Evolutionary conservation across 2,888 invertebrate genomes (phyloP).

Genomic region (Apodemia mormo): DNA sequence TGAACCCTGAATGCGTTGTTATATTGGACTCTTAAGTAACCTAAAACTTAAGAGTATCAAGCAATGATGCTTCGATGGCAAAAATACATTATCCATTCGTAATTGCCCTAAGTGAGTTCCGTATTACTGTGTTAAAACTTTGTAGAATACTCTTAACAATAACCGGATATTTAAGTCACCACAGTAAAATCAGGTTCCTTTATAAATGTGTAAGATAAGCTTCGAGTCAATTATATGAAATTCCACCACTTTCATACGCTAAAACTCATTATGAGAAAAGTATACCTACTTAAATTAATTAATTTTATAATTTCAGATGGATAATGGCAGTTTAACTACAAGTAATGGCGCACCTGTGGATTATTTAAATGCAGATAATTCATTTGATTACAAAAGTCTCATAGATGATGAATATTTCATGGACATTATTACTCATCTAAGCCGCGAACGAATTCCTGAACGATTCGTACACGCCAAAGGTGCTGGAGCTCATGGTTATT

Average conservation of each 20-base stretch:
- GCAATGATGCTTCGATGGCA: too few species aligned
- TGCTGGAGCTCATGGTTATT: constrained; percentile 93
- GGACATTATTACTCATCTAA: constrained; percentile 92
- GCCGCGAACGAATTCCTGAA: constrained; percentile 96
- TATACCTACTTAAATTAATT: neutral
- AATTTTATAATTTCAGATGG: neutral
- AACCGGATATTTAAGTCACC: too few species aligned
- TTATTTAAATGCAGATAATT: neutral
- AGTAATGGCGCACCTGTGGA: neutral
- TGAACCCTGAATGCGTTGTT: too few species aligned
- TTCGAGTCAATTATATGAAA: too few species aligned
- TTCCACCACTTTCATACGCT: neutral
- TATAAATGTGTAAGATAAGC: too few species aligned
- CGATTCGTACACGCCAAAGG: constrained; percentile 98
- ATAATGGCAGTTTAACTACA: neutral
- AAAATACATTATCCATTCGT: too few species aligned
- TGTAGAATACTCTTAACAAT: too few species aligned
- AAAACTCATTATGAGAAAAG: neutral
- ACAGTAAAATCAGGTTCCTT: too few species aligned
- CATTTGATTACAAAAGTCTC: constrained; percentile 55
- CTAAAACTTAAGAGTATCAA: too few species aligned
- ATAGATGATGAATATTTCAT: constrained; percentile 91
- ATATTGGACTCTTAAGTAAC: too few species aligned
- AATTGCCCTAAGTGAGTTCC: too few species aligned
- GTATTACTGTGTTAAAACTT: too few species aligned